Base-by-base conservation (phyloP, 30 jellyfish, hydroid and myxozoan species). In the Rhopilema esculentum region DNA sequence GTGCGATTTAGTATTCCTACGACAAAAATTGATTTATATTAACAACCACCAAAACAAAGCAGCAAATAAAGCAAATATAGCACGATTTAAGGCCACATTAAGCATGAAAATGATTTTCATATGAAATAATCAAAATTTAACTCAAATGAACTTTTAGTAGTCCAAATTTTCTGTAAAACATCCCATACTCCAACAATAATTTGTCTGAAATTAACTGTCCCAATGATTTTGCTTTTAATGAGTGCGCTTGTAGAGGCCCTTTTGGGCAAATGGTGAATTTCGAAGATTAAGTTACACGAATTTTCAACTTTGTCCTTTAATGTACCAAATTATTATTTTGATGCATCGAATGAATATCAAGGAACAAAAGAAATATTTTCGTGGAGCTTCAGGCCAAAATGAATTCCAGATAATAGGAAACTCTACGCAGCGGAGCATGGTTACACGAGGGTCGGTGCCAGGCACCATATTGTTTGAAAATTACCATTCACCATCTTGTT, bases 401-500 rank as follows among this genome's bases (percentile, higher is more conserved):
- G 57, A 40, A 70, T 72, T 72, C 84, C 49, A 72, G 49, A 72
- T 62, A 72, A 30, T 7, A 72, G 49, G 30, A 62, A 40, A 40
- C 57, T 40, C 57, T 40, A 40, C 57, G 57, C 57, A 40, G 57
- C 12, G 57, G 57, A 40, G 12, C 57, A 40, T 40, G n/a, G n/a
- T n/a, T n/a, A n/a, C n/a, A n/a, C n/a, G 50, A 76, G 40, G 23
- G 26, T 23, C 26, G 75, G 69, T 70, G 87, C 87, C 87, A 76
- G 87, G 74, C 74, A 48, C 26, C 73, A 16, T 49, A 40, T 40
- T 40, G 57, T 40, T 40, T 40, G 57, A 40, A 40, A 40, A 40
- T 40, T 40, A n/a, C 87, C 87, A 76, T 74, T 48, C 74, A 48
- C 26, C 73, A 16, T 49, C 6, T 40, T 40, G 57, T 40, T 40